phyloP scores from a whole-genome alignment of 2,113 vertebrate species.

The Paramisgurnus dabryanus region DNA sequence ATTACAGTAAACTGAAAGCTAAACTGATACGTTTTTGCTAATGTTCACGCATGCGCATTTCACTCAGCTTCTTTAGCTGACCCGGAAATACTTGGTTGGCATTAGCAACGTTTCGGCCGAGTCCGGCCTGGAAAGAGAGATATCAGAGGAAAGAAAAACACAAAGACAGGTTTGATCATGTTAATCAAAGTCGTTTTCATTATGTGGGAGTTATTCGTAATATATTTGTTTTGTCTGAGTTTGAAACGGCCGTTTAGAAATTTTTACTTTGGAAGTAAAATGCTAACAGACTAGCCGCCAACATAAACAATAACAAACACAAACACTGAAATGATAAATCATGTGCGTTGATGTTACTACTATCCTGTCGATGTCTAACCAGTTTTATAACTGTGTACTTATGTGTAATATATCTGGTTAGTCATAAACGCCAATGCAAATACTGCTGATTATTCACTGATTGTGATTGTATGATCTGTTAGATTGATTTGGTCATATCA shows the following conservation, averaged over 20 bases:
- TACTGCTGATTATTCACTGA: background rate
- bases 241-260: background rate
- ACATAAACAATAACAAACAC: constrained; percentile 12
- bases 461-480: background rate
- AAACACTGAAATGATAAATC: background rate
- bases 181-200: background rate
- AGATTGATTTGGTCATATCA: background rate
- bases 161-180: constrained; percentile 60
- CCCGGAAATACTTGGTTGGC: constrained; percentile 78
- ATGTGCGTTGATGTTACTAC: background rate
- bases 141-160: constrained; percentile 45
- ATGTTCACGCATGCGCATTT: constrained; percentile 35
- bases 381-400: background rate
- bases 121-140: constrained; percentile 43
- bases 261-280: background rate
- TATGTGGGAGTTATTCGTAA: background rate
- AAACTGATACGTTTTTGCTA: background rate
- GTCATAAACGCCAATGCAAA: background rate
- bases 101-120: constrained; percentile 75
- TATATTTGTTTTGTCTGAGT: background rate
- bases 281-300: constrained; percentile 2
- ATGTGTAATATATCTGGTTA: background rate
- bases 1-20: background rate
- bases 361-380: background rate
- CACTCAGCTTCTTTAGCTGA: constrained; percentile 60